phyloP scores from a whole-genome alignment of 2,888 invertebrate species.

The Drosophila falleni region DNA sequence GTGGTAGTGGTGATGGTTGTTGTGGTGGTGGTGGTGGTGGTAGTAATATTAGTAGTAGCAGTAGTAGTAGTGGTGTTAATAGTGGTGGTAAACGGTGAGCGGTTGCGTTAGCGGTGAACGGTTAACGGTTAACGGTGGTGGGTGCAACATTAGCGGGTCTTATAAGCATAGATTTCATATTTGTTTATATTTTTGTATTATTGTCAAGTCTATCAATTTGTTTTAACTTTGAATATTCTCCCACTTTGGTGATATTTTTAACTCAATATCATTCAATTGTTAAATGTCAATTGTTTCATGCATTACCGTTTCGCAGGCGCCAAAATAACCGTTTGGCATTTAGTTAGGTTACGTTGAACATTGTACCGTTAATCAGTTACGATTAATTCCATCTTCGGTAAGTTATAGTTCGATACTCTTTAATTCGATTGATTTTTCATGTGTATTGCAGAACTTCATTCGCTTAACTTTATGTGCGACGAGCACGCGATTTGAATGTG shows the following conservation, averaged over 20 bases:
- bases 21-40: constrained; percentile 28
- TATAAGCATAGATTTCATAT: constrained; percentile 20
- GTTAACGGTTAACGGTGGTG: constrained; percentile 55
- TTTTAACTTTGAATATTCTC: neutral
- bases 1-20: constrained; percentile 24
- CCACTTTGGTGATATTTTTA: neutral
- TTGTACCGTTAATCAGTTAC: constrained; percentile 8
- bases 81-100: constrained; percentile 41
- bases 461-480: constrained; percentile 40
- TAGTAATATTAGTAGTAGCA: constrained; percentile 25
- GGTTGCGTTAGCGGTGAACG: constrained; percentile 45
- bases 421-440: constrained; percentile 48
- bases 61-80: constrained; percentile 28
- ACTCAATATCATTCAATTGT: neutral
- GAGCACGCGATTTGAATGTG: constrained; percentile 38
- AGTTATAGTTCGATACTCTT: constrained; percentile 18
- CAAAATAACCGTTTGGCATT: constrained; percentile 15
- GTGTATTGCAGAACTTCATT: constrained; percentile 31
- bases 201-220: neutral
- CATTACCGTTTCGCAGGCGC: constrained; percentile 13
- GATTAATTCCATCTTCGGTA: constrained; percentile 11
- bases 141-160: constrained; percentile 46
- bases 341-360: constrained; percentile 6
- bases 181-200: constrained; percentile 6
- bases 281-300: neutral